Evolutionary conservation across 2,888 invertebrate genomes (phyloP).

Genomic region (Mesochorus sp.): DNA sequence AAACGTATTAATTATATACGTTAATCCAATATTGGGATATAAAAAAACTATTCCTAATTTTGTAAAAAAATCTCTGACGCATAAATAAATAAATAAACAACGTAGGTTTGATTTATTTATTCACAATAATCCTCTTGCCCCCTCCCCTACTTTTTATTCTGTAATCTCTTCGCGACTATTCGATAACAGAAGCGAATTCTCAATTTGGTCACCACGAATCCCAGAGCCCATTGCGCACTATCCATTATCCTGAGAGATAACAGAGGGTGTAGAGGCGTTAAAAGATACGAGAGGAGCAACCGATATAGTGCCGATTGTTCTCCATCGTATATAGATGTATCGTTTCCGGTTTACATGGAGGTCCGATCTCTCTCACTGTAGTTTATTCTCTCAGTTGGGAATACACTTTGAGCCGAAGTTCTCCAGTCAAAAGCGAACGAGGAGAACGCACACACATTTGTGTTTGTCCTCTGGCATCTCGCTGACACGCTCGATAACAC

Average conservation of each 20-base stretch:
- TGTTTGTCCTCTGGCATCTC: conserved; percentile 10
- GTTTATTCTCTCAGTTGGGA: not conserved
- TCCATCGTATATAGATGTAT: conserved; percentile 26
- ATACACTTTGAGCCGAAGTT: conserved; percentile 41
- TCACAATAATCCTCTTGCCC: no score
- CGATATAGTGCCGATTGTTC: conserved; percentile 34
- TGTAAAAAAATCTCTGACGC: no score
- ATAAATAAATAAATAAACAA: no score
- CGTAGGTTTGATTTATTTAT: no score
- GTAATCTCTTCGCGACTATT: not conserved
- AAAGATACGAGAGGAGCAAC: conserved; percentile 17
- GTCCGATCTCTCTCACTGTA: not conserved
- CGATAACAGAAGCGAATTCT: not conserved
- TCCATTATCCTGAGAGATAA: not conserved
- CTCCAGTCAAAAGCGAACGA: conserved; percentile 7
- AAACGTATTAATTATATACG: no score
- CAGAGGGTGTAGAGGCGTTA: not conserved
- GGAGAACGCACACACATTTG: not conserved
- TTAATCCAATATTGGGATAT: no score
- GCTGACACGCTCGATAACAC: conserved; percentile 33
- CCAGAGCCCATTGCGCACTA: not conserved
- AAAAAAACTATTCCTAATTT: no score
- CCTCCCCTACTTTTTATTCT: no score
- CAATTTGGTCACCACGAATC: not conserved
- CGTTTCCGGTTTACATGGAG: conserved; percentile 41